phyloP scores from a whole-genome alignment of 2,888 invertebrate species.

The Polydrusus cervinus region DNA sequence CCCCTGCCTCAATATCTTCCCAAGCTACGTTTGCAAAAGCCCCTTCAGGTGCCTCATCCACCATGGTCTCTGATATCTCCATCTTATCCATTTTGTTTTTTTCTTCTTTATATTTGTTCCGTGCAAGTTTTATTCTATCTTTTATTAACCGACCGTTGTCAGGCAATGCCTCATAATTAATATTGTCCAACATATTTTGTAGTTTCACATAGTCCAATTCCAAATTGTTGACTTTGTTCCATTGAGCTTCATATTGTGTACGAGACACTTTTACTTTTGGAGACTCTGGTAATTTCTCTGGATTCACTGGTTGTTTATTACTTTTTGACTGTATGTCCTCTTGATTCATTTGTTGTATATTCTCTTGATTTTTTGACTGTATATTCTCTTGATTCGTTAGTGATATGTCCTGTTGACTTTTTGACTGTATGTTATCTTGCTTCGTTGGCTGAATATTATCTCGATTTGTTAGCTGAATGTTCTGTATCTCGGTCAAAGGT shows the following conservation, averaged over 20 bases:
- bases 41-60: constrained; percentile 9
- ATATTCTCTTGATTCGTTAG: too few species aligned
- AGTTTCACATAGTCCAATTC: constrained; percentile 54
- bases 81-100: constrained; percentile 73
- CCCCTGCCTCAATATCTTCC: constrained; percentile 74
- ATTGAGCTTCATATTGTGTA: constrained; percentile 32
- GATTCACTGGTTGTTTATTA: too few species aligned
- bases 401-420: too few species aligned
- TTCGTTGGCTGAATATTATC: too few species aligned
- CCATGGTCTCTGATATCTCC: constrained; percentile 68
- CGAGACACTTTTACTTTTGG: constrained; percentile 18
- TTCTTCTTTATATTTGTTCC: constrained; percentile 71
- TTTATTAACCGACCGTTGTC: constrained; percentile 78
- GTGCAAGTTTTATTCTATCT: constrained; percentile 62
- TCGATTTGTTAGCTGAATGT: background rate
- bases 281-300: background rate
- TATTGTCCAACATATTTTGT: constrained; percentile 57
- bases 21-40: constrained; percentile 63
- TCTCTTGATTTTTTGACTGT: too few species aligned
- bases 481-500: background rate
- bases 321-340: too few species aligned
- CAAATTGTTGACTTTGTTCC: constrained; percentile 48
- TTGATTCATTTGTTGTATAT: too few species aligned
- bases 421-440: too few species aligned
- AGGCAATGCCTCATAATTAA: constrained; percentile 72